Percentiles rank a stretch among this genome's conserved stretches.
phyloP scores from a whole-genome alignment of 2,888 invertebrate species.

The Callyntrura guangdongensis region DNA sequence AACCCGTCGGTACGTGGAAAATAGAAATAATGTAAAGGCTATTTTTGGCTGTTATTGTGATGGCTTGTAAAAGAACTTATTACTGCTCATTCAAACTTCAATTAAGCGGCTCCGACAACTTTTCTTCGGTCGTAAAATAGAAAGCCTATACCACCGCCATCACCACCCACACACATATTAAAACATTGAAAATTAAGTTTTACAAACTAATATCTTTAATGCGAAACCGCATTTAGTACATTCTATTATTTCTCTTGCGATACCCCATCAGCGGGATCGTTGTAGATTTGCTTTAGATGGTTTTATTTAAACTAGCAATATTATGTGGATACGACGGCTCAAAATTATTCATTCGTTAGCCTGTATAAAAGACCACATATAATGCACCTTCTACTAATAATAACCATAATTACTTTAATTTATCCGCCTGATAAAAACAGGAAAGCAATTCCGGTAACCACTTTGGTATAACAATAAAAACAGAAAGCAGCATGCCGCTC shows the following conservation, averaged over 20 bases:
- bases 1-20: constrained; percentile 25
- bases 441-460: constrained; percentile 73
- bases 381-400: constrained; percentile 59
- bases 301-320: background rate
- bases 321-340: background rate
- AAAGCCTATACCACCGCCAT: constrained; percentile 51
- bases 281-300: background rate
- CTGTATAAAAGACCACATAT: constrained; percentile 40
- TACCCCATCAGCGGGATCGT: background rate
- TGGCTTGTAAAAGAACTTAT: constrained; percentile 39
- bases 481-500: constrained; percentile 12
- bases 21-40: background rate
- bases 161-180: constrained; percentile 45
- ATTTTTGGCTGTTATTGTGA: constrained; percentile 37
- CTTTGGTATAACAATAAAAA: constrained; percentile 53
- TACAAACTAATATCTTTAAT: constrained; percentile 23
- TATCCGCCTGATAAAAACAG: constrained; percentile 77
- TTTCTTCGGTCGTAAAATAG: constrained; percentile 70
- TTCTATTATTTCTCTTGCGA: background rate
- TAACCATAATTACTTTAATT: constrained; percentile 79
- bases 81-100: constrained; percentile 58
- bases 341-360: constrained; percentile 36
- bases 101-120: constrained; percentile 73
- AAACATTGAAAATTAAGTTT: constrained; percentile 41
- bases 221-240: background rate